Percentiles rank a stretch among this genome's conserved stretches.
phyloP scores from a whole-genome alignment of 2,797 vertebrate genomes.

The Acestrorhynchus altus region DNA sequence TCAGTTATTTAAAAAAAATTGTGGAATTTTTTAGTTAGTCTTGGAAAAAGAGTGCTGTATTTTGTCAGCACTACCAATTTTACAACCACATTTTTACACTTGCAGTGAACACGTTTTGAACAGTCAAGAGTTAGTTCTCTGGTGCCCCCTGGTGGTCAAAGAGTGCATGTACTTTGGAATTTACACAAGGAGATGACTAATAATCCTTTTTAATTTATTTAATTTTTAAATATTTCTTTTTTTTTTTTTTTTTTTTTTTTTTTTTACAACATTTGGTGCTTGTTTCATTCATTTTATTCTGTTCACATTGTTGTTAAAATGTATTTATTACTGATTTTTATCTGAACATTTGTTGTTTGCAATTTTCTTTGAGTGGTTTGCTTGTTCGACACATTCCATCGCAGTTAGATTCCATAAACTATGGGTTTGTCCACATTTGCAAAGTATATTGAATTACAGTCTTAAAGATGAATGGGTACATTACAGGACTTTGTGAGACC shows the following conservation, averaged over 20 bases:
- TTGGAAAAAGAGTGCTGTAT: not conserved
- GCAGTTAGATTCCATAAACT: not conserved
- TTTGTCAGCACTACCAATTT: slow-evolving; percentile 1
- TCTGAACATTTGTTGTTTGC: not conserved
- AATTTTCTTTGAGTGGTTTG: not conserved
- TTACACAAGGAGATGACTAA: not conserved
- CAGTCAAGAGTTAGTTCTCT: slow-evolving; percentile 21
- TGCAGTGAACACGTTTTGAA: not conserved
- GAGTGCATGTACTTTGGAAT: not conserved
- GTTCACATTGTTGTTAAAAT: slow-evolving; percentile 23
- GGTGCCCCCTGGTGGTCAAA: slow-evolving; percentile 43
- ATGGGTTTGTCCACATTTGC: not conserved
- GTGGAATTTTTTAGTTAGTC: too few relatives aligned
- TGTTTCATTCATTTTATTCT: slow-evolving; percentile 9
- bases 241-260: slow-evolving; percentile 54
- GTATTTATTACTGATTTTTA: slow-evolving; percentile 53
- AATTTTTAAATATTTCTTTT: not conserved
- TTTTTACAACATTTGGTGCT: slow-evolving; percentile 31
- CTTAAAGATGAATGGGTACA: not conserved
- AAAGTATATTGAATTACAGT: not conserved
- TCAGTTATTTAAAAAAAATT: not conserved
- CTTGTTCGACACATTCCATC: not conserved
- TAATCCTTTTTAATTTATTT: too few relatives aligned
- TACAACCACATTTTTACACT: slow-evolving; percentile 6
- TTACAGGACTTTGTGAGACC: not conserved